phyloP scores from a whole-genome alignment of 2,888 invertebrate species.

The Elegia similella region DNA sequence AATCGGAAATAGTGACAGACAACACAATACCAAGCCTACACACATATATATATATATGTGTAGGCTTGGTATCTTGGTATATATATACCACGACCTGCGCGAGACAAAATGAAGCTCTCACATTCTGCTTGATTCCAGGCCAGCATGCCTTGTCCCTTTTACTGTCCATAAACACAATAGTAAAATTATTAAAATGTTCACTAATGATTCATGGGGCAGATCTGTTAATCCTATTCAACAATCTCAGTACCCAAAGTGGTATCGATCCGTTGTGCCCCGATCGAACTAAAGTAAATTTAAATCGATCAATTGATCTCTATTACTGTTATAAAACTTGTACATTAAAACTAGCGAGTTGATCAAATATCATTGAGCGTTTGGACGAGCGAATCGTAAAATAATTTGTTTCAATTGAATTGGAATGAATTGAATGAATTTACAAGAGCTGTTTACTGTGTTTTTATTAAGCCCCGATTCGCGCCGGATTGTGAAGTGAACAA shows the following conservation, averaged over 20 bases:
- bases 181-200: too few species aligned
- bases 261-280: conserved; percentile 56
- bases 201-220: too few species aligned
- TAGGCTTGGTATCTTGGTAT: too few species aligned
- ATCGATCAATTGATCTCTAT: conserved; percentile 76
- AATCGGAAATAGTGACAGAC: too few species aligned
- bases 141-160: too few species aligned
- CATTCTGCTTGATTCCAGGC: too few species aligned
- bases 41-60: too few species aligned
- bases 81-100: too few species aligned
- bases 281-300: conserved; percentile 76
- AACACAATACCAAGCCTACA: too few species aligned
- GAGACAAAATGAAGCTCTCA: too few species aligned
- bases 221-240: too few species aligned
- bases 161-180: too few species aligned
- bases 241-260: neutral
- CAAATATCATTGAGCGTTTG: conserved; percentile 71
- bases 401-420: conserved; percentile 72
- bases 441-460: conserved; percentile 31
- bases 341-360: conserved; percentile 62
- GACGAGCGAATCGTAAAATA: conserved; percentile 67
- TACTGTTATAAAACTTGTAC: conserved; percentile 72
- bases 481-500: neutral
- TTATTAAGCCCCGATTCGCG: conserved; percentile 20
- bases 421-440: conserved; percentile 63